These are phyloP conservation scores for Perodicticus potto DNA, from an alignment of 2,797 vertebrate genomes.

Conservation along the genomic window DNA sequence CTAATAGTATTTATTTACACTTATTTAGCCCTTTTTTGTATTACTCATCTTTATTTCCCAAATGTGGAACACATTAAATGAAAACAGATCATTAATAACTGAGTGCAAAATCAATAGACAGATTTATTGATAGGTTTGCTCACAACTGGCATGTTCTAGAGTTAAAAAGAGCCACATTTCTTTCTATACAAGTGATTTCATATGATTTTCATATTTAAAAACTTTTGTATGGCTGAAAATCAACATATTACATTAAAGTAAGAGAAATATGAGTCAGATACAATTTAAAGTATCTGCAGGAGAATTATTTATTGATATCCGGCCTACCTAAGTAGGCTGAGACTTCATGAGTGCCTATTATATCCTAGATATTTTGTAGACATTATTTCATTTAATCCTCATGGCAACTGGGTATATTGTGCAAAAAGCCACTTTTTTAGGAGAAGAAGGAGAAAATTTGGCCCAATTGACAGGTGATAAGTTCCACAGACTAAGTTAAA, in stretches of 20 bases:
- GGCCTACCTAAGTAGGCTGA: neutral
- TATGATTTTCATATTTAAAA: conserved; percentile 31
- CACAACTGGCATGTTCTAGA: neutral
- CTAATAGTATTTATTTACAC: neutral
- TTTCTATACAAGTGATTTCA: neutral
- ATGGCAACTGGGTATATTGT: neutral
- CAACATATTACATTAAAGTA: conserved; percentile 23
- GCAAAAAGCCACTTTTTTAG: neutral
- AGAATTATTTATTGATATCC: neutral
- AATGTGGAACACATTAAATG: neutral
- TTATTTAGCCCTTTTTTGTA: neutral
- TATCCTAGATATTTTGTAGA: neutral
- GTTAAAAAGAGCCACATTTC: neutral
- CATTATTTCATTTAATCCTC: neutral
- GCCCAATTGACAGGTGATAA: neutral
- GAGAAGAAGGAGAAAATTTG: neutral
- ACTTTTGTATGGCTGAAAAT: neutral
- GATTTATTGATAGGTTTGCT: neutral
- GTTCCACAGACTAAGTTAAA: neutral
- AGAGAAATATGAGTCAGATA: neutral
- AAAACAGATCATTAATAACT: neutral
- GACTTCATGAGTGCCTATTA: neutral
- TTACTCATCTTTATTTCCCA: neutral
- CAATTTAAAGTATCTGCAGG: neutral
- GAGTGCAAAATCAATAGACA: neutral